Base-by-base conservation (phyloP, 2,888 invertebrate species). In the Patella ulyssiponensis region DNA sequence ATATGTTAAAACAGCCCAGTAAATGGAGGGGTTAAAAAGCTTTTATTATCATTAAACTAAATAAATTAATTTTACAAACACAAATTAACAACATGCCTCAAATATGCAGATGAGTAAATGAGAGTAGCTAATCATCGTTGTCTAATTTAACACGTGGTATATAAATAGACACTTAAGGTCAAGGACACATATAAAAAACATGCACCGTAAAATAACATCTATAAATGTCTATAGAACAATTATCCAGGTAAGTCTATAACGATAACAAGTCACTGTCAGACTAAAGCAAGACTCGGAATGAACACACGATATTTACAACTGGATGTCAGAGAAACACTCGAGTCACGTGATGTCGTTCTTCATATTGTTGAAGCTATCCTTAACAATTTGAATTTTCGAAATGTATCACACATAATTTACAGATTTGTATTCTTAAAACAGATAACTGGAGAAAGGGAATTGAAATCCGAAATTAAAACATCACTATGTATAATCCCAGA, bases 241-340 rank as follows among this genome's bases (percentile, higher is more conserved):
- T 44, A 44, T 44, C 44, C 44, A 44, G 44, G 64, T 12, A 64
- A 23, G 20, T n/a, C 64, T 64, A 64, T 23, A 9, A 64, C 64
- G 64, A 64, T 64, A 64, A 12, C 20, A 64, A 64, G 23, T 64
- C 44, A 44, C 44, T 44, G 44, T 44, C 20, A 64, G 64, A 64
- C 64, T 64, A 64, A 23, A 64, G 64, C 64, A 23, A 20, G 64
- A 64, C 20, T 64, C 64, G 64, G 64, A 64, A 64, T 64, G 64
- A 64, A 64, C 64, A 64, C 64, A 64, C 64, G 23, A 64, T 64
- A 64, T n/a, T 64, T 20, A n/a, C 64, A 64, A 64, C 64, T 23
- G 64, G 23, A 23, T 64, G 64, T 64, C 20, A 64, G 64, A 64
- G 64, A 64, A 64, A 64, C 64, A 64, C 44, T 44, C 44, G 44